Base-by-base conservation (phyloP, 2,797 vertebrate species). In the Hemitrygon akajei region DNA sequence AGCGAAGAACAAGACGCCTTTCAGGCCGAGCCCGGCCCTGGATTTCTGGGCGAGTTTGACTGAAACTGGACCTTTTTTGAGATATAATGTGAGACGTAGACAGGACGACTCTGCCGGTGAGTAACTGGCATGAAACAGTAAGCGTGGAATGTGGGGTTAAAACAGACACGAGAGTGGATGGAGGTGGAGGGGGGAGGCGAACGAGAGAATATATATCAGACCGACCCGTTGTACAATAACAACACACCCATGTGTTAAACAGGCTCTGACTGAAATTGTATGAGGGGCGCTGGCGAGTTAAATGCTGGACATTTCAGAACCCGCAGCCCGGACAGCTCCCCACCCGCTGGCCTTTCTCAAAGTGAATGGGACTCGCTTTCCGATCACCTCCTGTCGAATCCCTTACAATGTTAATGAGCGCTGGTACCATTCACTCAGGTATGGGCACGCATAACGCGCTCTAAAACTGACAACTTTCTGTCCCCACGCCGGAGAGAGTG, bases 1-100 rank as follows among this genome's bases (percentile, higher is more conserved):
- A 92, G 66, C 69, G 69, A 92, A 20, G 40, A 92, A 40, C 71
- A 14, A 47, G 66, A 91, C 73, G 37, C 91, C 69, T 75, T 40
- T 73, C 69, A 92, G 91, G 91, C 91, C 91, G 91, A 75, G 7
- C 27, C 69, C 37, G 91, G 91, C 91, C 91, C 71, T 47, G 91
- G 69, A 92, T 92, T 92, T 92, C 69, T 75, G 40, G 14, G 73
- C 37, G 20, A 69, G 63, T 91, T 66, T 34, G n/a, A 20, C 30
- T 91, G 66, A 34, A 86, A 86, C 82, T 86, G 18, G 63, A 87
- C 84, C 84, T 87, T 87, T 47, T 34, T 60, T 66, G 84, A 89
- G 63, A 69, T 69, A 69, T 20, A 14, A 63, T 89, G 86, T 69
- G 60, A 89, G 86, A 34, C 86, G n/a, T 63, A 37, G 66, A 69